A percentile compares a stretch with the other conserved stretches of the same genome.
phyloP scores from a whole-genome alignment of 1,140 invertebrate genomes.

The Zophobas morio region DNA sequence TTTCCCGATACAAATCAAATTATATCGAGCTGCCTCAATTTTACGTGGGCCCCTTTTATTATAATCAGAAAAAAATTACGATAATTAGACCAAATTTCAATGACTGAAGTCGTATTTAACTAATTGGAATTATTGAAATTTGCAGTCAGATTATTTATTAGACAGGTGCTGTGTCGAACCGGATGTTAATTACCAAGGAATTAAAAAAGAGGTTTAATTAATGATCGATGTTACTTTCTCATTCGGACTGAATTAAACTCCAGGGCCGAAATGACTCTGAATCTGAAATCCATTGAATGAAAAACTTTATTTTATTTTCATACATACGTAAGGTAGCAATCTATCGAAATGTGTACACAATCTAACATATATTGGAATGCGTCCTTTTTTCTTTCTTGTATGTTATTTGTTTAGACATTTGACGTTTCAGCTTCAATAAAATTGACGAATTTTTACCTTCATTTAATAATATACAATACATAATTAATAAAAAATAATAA shows the following conservation, averaged over 20 bases:
- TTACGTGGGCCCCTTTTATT: neutral
- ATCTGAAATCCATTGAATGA: neutral
- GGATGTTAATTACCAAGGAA: neutral
- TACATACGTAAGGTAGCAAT: neutral
- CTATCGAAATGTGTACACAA: neutral
- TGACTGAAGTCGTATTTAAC: neutral
- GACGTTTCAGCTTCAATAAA: no score
- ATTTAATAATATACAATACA: no score
- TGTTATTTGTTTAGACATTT: no score
- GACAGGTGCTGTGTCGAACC: neutral
- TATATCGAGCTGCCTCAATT: constrained; percentile 1
- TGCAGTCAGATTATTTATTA: neutral
- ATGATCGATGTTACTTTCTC: constrained; percentile 8
- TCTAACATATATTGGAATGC: no score
- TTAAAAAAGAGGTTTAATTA: constrained; percentile 2
- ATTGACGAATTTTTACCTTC: no score
- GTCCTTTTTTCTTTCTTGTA: no score
- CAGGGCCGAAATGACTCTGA: neutral
- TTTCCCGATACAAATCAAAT: constrained; percentile 28
- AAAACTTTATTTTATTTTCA: neutral
- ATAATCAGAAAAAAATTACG: neutral
- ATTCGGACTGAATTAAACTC: neutral
- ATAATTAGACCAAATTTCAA: constrained; percentile 6
- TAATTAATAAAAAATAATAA: no score
- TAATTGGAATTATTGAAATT: constrained; percentile 8